These are phyloP conservation scores for Aelia acuminata DNA, from an alignment of 2,888 invertebrate species.

Conservation along the genomic window DNA sequence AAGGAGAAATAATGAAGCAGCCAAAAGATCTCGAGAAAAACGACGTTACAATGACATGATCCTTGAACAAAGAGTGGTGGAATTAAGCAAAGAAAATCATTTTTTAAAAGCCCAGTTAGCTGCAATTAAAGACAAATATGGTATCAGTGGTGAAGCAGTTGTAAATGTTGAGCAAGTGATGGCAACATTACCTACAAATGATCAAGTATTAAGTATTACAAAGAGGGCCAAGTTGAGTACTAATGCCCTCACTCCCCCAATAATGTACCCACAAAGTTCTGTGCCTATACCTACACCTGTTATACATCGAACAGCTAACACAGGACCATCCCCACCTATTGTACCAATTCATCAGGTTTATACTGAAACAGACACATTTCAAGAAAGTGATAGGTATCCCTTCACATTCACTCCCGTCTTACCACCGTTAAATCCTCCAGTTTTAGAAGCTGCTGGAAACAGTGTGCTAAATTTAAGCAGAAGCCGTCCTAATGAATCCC, in stretches of 20 bases:
- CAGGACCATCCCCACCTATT: slow-evolving; percentile 67
- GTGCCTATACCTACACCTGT: slow-evolving; percentile 74
- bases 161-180: slow-evolving; percentile 91
- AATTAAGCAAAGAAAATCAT: slow-evolving; percentile 95
- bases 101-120: slow-evolving; percentile 92
- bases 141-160: slow-evolving; percentile 88
- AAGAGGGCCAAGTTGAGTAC: slow-evolving; percentile 77
- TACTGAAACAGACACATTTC: slow-evolving; percentile 68
- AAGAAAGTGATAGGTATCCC: slow-evolving; percentile 71
- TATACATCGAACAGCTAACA: slow-evolving; percentile 74
- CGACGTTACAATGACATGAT: slow-evolving; percentile 97
- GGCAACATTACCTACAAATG: slow-evolving; percentile 86
- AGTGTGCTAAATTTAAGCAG: slow-evolving; percentile 71
- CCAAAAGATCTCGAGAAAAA: slow-evolving; percentile 96
- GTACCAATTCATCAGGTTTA: slow-evolving; percentile 68
- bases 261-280: slow-evolving; percentile 73
- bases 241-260: slow-evolving; percentile 69
- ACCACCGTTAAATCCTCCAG: slow-evolving; percentile 70
- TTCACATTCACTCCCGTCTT: slow-evolving; percentile 70
- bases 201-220: slow-evolving; percentile 86
- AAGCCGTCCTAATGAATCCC: slow-evolving; percentile 67
- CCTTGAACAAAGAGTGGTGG: slow-evolving; percentile 92
- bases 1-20: slow-evolving; percentile 96
- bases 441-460: slow-evolving; percentile 67
- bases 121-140: slow-evolving; percentile 93